Base-by-base conservation (phyloP, 2,113 vertebrate genomes). In the Nanorana parkeri region DNA sequence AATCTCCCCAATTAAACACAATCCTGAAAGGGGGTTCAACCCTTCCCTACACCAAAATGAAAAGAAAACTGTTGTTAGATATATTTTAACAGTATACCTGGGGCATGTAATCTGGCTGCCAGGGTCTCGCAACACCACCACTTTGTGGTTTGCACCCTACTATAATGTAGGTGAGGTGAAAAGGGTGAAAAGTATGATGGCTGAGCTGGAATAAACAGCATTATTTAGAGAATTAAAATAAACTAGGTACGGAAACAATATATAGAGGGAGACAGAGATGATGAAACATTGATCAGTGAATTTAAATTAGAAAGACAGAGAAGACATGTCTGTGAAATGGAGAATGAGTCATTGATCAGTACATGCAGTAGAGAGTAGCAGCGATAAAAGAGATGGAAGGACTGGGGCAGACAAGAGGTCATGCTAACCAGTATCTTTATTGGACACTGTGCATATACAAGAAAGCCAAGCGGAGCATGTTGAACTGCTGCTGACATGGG, bases 211-310 rank as follows among this genome's bases (percentile, higher is more conserved):
- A 41, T n/a, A 41, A 54, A 47, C 36, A 52, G 68, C 19, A 5
- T 69, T 68, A n/a, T 58, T 79, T 26, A 61, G 51, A 58, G 78
- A 58, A 69, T 41, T n/a, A 20, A 52, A 24, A 69, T 47, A 21
- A 51, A 80, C 5, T 36, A 47, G 36, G 54, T 60, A 7, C n/a
- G 13, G 17, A 66, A 51, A 24, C 23, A 23, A 64, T 26, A 54
- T 20, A 16, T 36, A 65, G 23, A 20, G 23, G 17, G 60, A 47
- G 41, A 77, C 3, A 24, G 41, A 78, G 29, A 63, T 32, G 61
- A 77, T 58, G 26, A 74, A 77, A 77, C 17, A n/a, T 13, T 51
- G 58, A 77, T 77, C 72, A 61, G 23, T 75, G 72, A 28, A 61
- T 75, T 75, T 3, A 17, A 75, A 36, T 60, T 75, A 61, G 55